Conservation (phyloP, 1,140 invertebrate species). For the Vanessa atalanta region DNA sequence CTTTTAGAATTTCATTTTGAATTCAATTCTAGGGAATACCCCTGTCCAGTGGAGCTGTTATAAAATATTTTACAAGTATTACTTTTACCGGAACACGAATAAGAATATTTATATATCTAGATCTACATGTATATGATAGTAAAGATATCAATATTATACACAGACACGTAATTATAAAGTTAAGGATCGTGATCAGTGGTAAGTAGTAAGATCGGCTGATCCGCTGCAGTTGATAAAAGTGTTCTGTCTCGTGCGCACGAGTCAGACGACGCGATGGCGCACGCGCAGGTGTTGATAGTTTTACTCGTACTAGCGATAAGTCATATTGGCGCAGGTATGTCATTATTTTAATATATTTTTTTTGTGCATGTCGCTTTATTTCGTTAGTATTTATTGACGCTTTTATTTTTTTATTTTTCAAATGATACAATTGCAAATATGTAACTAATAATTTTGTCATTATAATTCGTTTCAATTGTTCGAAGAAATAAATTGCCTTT, state of each 20-base stretch:
- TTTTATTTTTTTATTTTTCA: neutral
- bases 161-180: neutral
- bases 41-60: too few relatives aligned
- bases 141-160: neutral
- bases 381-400: neutral
- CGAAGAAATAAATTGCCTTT: too few relatives aligned
- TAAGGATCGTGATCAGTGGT: neutral
- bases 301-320: slow-evolving; percentile 1
- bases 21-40: too few relatives aligned
- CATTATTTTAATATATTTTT: neutral
- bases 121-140: neutral
- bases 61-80: too few relatives aligned
- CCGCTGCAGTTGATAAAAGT: slow-evolving; percentile 29
- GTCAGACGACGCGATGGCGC: slow-evolving; percentile 16
- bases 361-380: neutral
- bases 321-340: slow-evolving; percentile 22
- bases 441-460: too few relatives aligned
- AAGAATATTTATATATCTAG: too few relatives aligned
- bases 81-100: too few relatives aligned
- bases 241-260: slow-evolving; percentile 20
- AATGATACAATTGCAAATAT: too few relatives aligned
- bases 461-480: too few relatives aligned
- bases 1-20: too few relatives aligned
- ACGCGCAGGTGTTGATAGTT: slow-evolving; percentile 11
- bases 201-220: slow-evolving; percentile 3